Conservation (phyloP, 2,113 vertebrate genomes). For the Microtus richardsoni region DNA sequence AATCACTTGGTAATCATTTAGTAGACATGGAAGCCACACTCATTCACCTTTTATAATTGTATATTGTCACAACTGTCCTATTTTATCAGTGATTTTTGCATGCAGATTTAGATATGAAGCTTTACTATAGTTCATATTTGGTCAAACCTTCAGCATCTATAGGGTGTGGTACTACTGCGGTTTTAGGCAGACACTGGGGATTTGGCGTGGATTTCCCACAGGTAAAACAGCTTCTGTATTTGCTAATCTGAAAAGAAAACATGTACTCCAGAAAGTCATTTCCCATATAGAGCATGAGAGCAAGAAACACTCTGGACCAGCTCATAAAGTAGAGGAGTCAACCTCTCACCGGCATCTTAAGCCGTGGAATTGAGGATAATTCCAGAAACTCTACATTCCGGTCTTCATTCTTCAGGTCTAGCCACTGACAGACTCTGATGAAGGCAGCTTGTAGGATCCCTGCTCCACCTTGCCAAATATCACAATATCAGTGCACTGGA, state of each 20-base stretch:
- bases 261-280: not conserved
- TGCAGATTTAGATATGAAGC: not conserved
- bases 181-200: not conserved
- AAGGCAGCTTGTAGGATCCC: not conserved
- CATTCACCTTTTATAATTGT: not conserved
- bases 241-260: slow-evolving; percentile 9
- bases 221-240: not conserved
- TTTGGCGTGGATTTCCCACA: not conserved
- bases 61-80: not conserved
- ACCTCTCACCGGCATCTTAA: not conserved
- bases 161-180: not conserved
- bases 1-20: not conserved
- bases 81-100: not conserved
- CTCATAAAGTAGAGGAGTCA: not conserved
- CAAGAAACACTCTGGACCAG: slow-evolving; percentile 24
- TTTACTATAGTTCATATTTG: not conserved
- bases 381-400: not conserved
- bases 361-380: not conserved
- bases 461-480: not conserved
- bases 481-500: not conserved
- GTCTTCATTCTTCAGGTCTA: not conserved
- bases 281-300: not conserved
- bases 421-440: not conserved
- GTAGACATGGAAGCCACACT: not conserved
- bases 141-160: not conserved